Percentiles rank a stretch among this genome's conserved stretches.
Conservation (phyloP, 2,888 invertebrate genomes). For the Orthosia gracilis region DNA sequence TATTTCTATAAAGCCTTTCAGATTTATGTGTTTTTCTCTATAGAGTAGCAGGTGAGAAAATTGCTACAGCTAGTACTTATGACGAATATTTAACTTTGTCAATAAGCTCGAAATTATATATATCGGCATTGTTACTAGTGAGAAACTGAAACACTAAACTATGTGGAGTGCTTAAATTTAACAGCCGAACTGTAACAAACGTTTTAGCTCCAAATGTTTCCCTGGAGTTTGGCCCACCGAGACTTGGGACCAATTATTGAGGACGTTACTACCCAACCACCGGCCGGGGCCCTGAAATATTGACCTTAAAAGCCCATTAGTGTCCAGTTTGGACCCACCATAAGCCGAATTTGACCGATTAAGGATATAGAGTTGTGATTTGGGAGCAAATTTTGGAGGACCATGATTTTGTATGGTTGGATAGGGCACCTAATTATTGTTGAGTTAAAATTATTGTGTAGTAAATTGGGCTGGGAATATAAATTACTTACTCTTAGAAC, state of each 20-base stretch:
- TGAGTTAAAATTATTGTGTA: conserved; percentile 21
- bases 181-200: conserved; percentile 70
- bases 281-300: conserved; percentile 80
- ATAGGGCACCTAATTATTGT: conserved; percentile 46
- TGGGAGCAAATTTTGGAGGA: conserved; percentile 67
- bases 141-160: conserved; percentile 47
- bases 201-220: conserved; percentile 68
- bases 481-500: neutral
- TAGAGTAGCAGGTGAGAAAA: neutral
- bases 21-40: neutral
- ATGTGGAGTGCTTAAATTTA: conserved; percentile 67
- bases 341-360: conserved; percentile 84
- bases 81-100: conserved; percentile 11
- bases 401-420: conserved; percentile 51
- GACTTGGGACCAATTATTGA: conserved; percentile 83
- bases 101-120: conserved; percentile 34
- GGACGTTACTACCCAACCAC: conserved; percentile 69
- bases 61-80: neutral
- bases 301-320: conserved; percentile 87
- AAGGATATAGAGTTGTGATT: conserved; percentile 78
- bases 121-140: conserved; percentile 22
- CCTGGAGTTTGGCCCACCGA: conserved; percentile 69
- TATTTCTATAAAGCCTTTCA: neutral
- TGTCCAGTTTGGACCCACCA: conserved; percentile 80
- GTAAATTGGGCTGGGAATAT: conserved; percentile 1